Conservation (phyloP, 2,113 vertebrate genomes). For the Platanista minor region DNA sequence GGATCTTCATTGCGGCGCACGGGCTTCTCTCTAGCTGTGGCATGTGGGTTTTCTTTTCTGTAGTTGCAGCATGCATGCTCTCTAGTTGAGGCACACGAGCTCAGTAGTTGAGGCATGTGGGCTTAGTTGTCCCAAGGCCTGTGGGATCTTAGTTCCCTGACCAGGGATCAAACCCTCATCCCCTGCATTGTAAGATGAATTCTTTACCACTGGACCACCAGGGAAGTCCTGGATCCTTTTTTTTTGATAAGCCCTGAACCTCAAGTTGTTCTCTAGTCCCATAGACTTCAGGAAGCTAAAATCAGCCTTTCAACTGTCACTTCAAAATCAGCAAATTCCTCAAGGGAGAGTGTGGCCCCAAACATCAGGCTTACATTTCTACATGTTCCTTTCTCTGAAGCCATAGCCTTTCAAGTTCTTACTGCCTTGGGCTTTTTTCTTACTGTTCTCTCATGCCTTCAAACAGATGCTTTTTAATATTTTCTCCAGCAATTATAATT, state of each 20-base stretch:
- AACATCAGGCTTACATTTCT: not conserved
- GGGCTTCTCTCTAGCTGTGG: too few species aligned
- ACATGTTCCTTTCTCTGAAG: not conserved
- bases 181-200: too few species aligned
- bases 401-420: not conserved
- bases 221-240: not conserved
- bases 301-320: not conserved
- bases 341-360: not conserved
- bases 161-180: too few species aligned
- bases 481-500: not conserved
- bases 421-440: not conserved
- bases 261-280: not conserved
- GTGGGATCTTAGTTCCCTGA: too few species aligned
- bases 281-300: not conserved
- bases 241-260: not conserved
- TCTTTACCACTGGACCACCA: too few species aligned
- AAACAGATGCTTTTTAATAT: not conserved
- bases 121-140: too few species aligned
- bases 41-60: too few species aligned
- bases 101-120: too few species aligned
- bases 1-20: too few species aligned
- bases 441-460: not conserved
- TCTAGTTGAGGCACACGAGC: too few species aligned
- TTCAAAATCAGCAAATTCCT: not conserved
- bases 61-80: too few species aligned